Evolutionary conservation across 1,140 invertebrate genomes (phyloP).

Genomic region (Ceratina australensis): DNA sequence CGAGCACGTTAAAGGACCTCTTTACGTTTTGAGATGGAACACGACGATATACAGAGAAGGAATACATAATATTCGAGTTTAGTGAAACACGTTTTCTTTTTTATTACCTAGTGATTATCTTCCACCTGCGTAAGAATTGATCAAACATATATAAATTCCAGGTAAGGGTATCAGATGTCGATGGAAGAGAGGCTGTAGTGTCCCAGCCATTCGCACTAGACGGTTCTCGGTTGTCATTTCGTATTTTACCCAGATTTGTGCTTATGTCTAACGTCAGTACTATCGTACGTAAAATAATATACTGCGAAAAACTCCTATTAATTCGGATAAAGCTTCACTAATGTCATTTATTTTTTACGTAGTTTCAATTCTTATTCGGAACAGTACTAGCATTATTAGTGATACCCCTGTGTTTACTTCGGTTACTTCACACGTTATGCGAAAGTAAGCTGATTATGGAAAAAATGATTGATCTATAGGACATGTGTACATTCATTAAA

Average conservation of each 20-base stretch:
- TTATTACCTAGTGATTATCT: constrained; percentile 18
- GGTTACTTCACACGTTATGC: constrained; percentile 80
- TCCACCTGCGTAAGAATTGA: background rate
- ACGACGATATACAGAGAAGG: constrained; percentile 83
- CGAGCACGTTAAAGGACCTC: constrained; percentile 82
- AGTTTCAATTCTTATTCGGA: constrained; percentile 87
- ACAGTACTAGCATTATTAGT: constrained; percentile 82
- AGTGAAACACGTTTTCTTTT: constrained; percentile 29
- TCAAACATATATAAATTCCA: constrained; percentile 64
- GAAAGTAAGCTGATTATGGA: constrained; percentile 77
- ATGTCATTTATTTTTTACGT: constrained; percentile 61
- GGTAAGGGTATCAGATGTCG: constrained; percentile 83
- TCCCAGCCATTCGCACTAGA: constrained; percentile 90
- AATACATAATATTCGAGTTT: constrained; percentile 86
- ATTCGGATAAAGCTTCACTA: constrained; percentile 3
- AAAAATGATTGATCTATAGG: background rate
- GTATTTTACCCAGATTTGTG: constrained; percentile 84
- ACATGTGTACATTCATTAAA: constrained; percentile 16
- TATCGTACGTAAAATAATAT: constrained; percentile 82
- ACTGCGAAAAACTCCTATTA: background rate
- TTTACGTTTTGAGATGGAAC: constrained; percentile 88
- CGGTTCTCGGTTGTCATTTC: constrained; percentile 84
- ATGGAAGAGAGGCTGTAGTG: constrained; percentile 81
- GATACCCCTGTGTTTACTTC: constrained; percentile 83
- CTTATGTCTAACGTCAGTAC: constrained; percentile 87